Conservation (phyloP, 1,140 invertebrate species). For the Grapholita molesta region DNA sequence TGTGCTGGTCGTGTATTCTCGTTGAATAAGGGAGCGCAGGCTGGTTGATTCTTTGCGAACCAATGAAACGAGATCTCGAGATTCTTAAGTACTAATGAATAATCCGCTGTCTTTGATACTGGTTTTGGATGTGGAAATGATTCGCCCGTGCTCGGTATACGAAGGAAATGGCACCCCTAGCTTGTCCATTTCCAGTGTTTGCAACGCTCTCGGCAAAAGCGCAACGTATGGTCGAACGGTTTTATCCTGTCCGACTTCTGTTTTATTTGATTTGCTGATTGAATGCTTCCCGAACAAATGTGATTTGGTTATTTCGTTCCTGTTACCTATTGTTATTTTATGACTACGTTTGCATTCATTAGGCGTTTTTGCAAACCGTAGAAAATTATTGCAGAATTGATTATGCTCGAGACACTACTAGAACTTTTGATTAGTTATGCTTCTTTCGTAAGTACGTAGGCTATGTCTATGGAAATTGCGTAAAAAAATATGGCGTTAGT, state of each 20-base stretch:
- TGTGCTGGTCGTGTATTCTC: not conserved
- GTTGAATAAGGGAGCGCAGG: not conserved
- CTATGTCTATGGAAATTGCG: too few relatives aligned
- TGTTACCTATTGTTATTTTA: not conserved
- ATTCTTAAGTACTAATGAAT: not conserved
- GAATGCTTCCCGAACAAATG: conserved; percentile 8
- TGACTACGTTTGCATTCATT: not conserved
- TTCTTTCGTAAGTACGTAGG: too few relatives aligned
- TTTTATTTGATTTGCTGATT: conserved; percentile 12
- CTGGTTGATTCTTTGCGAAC: not conserved
- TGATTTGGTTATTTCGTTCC: not conserved
- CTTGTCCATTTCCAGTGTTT: conserved; percentile 9
- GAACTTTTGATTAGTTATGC: too few relatives aligned
- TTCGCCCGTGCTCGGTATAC: not conserved
- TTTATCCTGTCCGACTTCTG: conserved; percentile 4
- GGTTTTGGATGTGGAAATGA: not conserved
- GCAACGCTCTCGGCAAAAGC: conserved; percentile 11
- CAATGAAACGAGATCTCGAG: not conserved
- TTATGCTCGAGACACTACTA: too few relatives aligned
- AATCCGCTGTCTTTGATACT: not conserved
- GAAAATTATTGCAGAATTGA: too few relatives aligned
- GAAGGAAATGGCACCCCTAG: not conserved
- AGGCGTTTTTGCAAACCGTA: not conserved
- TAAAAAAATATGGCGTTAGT: too few relatives aligned
- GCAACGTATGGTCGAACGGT: conserved; percentile 8